Evolutionary conservation across 2,113 vertebrate genomes (phyloP).

Genomic region (Ctenodactylus gundi): DNA sequence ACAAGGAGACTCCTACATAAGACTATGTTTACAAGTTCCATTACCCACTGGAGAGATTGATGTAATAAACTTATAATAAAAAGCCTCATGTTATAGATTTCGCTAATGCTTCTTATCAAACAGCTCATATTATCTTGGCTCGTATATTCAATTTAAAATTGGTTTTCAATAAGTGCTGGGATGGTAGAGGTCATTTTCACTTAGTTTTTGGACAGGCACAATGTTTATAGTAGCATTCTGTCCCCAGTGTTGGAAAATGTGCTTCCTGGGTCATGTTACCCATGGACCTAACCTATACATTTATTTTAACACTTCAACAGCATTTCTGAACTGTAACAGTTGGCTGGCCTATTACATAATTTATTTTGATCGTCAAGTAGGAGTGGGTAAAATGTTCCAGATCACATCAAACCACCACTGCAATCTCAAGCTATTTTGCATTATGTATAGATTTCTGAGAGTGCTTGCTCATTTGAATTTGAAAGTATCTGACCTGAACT

Average conservation of each 20-base stretch:
- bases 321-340: not conserved
- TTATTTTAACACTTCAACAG: slow-evolving; percentile 12
- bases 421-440: not conserved
- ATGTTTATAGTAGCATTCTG: slow-evolving; percentile 49
- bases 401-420: not conserved
- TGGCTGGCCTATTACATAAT: not conserved
- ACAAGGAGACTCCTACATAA: slow-evolving; percentile 81
- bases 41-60: slow-evolving; percentile 86
- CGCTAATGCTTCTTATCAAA: slow-evolving; percentile 85
- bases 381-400: not conserved
- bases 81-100: slow-evolving; percentile 84
- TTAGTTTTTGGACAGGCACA: not conserved
- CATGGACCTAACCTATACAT: slow-evolving; percentile 12
- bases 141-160: slow-evolving; percentile 82
- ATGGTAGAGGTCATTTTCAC: slow-evolving; percentile 80
- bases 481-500: not conserved
- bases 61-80: slow-evolving; percentile 86
- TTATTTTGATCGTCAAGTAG: slow-evolving; percentile 58
- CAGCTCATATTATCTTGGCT: slow-evolving; percentile 81
- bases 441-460: not conserved
- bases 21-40: slow-evolving; percentile 85
- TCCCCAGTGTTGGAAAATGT: slow-evolving; percentile 35
- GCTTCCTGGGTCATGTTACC: slow-evolving; percentile 25
- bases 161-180: slow-evolving; percentile 81
- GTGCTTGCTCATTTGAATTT: slow-evolving; percentile 10